Evolutionary conservation across 2,888 invertebrate species (phyloP).

Genomic region (Xestia xanthographa): DNA sequence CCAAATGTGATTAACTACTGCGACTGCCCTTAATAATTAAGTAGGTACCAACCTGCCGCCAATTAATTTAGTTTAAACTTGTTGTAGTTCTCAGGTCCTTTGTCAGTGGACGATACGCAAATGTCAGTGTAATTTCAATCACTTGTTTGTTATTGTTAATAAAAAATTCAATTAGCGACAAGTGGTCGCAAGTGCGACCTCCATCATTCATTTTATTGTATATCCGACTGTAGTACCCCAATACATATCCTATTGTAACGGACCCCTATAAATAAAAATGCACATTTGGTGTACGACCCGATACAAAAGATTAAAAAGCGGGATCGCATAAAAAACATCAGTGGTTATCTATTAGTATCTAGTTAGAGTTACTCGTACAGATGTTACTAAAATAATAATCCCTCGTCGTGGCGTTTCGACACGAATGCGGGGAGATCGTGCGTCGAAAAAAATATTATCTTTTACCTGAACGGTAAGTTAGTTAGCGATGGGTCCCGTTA

Average conservation of each 20-base stretch:
- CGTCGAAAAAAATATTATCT: conserved; percentile 74
- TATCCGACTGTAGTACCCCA: conserved; percentile 66
- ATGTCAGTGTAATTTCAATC: conserved; percentile 59
- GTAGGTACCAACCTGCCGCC: conserved; percentile 51
- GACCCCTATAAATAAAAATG: conserved; percentile 86
- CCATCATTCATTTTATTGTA: conserved; percentile 82
- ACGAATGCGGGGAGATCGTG: conserved; percentile 71
- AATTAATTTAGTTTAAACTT: conserved; percentile 55
- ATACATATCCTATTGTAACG: conserved; percentile 72
- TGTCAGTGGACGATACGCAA: conserved; percentile 48
- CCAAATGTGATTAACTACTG: conserved; percentile 79
- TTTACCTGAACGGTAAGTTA: conserved; percentile 73
- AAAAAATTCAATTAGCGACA: conserved; percentile 86
- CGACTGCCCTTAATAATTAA: conserved; percentile 74
- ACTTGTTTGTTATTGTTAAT: conserved; percentile 79
- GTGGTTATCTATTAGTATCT: conserved; percentile 90
- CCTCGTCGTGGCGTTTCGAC: conserved; percentile 68
- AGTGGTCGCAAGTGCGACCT: conserved; percentile 87
- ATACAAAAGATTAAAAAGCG: conserved; percentile 88
- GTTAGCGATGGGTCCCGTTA: conserved; percentile 73
- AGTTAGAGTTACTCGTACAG: conserved; percentile 88
- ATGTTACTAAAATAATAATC: conserved; percentile 89
- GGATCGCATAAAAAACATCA: conserved; percentile 88
- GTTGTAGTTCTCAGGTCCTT: conserved; percentile 20
- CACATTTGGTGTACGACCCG: conserved; percentile 85